These are phyloP conservation scores for Distichodus sexfasciatus DNA, from an alignment of 2,797 vertebrate species.

Conservation along the genomic window DNA sequence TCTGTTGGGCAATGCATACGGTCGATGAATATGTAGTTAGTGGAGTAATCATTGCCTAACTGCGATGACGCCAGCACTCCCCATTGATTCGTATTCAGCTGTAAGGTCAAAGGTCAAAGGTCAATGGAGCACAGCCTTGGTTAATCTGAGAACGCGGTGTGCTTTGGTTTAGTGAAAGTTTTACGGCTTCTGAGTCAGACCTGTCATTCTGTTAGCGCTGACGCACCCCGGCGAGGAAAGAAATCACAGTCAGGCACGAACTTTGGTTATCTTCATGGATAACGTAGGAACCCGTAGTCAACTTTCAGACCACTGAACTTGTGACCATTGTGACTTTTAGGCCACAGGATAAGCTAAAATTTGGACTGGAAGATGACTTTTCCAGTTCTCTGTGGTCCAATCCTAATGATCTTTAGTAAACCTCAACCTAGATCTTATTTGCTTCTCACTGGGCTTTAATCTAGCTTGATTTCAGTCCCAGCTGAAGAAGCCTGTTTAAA, in stretches of 20 bases:
- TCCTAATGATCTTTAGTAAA: too few relatives aligned
- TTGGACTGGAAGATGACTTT: too few relatives aligned
- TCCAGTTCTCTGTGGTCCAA: too few relatives aligned
- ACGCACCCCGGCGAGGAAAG: not conserved
- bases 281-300: not conserved
- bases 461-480: too few relatives aligned
- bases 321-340: too few relatives aligned
- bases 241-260: not conserved
- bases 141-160: not conserved
- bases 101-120: not conserved
- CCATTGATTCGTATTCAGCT: too few relatives aligned
- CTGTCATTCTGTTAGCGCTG: not conserved
- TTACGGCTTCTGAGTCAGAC: constrained; percentile 8
- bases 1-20: not conserved
- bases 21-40: too few relatives aligned
- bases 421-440: too few relatives aligned
- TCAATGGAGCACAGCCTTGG: not conserved
- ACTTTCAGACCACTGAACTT: not conserved
- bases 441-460: too few relatives aligned
- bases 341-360: too few relatives aligned
- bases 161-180: not conserved
- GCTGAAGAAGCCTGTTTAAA: too few relatives aligned
- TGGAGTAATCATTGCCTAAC: not conserved
- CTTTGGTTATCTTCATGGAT: not conserved
- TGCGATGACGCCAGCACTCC: not conserved